phyloP scores from a whole-genome alignment of 2,113 vertebrate genomes.

The Guaruba guarouba region DNA sequence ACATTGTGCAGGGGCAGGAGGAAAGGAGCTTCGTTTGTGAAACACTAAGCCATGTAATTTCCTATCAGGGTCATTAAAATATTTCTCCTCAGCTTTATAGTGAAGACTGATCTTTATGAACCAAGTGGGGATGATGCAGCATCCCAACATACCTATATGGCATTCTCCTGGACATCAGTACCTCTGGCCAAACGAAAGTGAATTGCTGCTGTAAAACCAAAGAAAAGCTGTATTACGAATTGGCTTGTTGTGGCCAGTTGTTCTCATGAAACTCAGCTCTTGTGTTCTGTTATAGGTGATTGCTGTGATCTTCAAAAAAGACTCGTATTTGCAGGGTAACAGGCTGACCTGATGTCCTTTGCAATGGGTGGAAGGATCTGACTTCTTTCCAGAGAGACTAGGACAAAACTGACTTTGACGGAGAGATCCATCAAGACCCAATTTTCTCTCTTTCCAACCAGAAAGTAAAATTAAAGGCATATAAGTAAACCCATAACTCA shows the following conservation, averaged over 20 bases:
- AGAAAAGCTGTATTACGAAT: not conserved
- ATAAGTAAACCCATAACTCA: not conserved
- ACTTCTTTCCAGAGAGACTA: not conserved
- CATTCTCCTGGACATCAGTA: rapidly evolving
- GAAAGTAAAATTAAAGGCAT: not conserved
- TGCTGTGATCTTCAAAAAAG: not conserved
- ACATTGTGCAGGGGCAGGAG: not conserved
- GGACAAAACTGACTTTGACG: not conserved
- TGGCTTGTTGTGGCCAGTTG: not conserved
- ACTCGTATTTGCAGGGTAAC: not conserved
- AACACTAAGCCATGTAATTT: not conserved
- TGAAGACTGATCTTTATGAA: not conserved
- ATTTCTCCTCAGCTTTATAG: not conserved
- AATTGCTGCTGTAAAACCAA: not conserved
- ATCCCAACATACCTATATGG: rapidly evolving
- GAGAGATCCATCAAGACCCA: not conserved
- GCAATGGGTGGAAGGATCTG: not conserved
- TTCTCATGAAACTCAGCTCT: not conserved
- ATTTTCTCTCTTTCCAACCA: not conserved
- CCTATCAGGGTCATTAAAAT: not conserved
- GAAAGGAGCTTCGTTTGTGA: not conserved
- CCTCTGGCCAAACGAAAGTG: not conserved
- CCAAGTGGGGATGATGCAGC: not conserved
- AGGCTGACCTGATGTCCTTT: not conserved
- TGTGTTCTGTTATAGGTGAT: not conserved